phyloP scores from a whole-genome alignment of 2,113 vertebrate species.

The Erythrocercus mccallii region DNA sequence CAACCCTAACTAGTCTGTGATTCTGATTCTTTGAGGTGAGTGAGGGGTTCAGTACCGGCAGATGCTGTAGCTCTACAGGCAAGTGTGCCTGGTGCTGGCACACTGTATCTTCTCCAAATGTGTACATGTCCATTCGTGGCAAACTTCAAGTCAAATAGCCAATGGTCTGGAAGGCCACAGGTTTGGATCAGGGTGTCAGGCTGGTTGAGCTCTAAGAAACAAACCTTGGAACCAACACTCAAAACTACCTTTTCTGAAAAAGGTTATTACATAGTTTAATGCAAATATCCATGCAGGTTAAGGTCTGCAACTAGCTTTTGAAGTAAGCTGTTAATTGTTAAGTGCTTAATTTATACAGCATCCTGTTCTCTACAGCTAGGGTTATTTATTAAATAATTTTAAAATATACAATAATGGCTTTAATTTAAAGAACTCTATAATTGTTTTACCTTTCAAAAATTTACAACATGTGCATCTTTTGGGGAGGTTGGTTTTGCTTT shows the following conservation, averaged over 20 bases:
- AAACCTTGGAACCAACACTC: background rate
- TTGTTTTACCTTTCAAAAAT: background rate
- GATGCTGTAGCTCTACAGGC: background rate
- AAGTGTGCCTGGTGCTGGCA: accelerated
- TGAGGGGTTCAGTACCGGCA: background rate
- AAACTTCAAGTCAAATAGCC: background rate
- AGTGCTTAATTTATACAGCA: background rate
- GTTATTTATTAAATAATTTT: background rate
- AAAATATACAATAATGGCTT: background rate
- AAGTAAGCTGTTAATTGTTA: background rate
- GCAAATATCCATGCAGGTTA: background rate
- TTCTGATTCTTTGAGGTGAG: background rate
- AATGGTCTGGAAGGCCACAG: accelerated
- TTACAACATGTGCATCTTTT: background rate
- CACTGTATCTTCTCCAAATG: accelerated
- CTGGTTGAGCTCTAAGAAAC: background rate
- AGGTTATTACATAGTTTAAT: background rate
- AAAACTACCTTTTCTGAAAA: background rate
- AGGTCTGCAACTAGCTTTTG: background rate
- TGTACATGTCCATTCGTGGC: background rate
- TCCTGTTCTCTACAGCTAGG: background rate
- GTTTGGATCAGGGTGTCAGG: background rate
- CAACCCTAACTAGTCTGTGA: background rate
- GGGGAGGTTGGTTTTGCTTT: background rate
- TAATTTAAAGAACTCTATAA: background rate